These are phyloP conservation scores for Ellobius talpinus DNA, from an alignment of 2,113 vertebrate species.

Conservation along the genomic window DNA sequence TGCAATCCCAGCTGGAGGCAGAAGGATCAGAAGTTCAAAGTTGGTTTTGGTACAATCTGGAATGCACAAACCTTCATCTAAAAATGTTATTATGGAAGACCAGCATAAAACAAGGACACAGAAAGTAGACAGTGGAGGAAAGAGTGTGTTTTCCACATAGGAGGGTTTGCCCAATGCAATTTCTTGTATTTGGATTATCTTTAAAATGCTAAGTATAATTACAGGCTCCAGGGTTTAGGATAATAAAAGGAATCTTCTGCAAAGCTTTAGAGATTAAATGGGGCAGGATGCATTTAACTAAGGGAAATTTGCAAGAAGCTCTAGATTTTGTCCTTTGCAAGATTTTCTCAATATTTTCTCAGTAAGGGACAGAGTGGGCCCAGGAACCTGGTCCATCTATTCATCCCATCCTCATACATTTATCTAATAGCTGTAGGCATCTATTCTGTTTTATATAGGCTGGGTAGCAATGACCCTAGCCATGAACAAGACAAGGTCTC, in stretches of 20 bases:
- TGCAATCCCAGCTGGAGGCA: background rate
- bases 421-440: background rate
- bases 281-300: constrained; percentile 6
- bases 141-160: background rate
- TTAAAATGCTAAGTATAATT: constrained; percentile 19
- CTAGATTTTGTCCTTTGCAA: constrained; percentile 12
- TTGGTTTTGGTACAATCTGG: background rate
- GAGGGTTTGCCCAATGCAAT: background rate
- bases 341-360: background rate
- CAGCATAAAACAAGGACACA: background rate
- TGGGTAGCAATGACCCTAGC: background rate
- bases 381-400: background rate
- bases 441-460: background rate
- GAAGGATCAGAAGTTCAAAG: background rate
- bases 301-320: background rate
- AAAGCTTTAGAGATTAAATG: constrained; percentile 21
- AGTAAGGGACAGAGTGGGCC: background rate
- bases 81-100: background rate
- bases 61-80: background rate
- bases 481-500: background rate
- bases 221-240: background rate
- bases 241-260: background rate
- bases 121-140: background rate
- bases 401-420: background rate
- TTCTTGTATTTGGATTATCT: background rate